A percentile compares a stretch with the other conserved stretches of the same genome.
phyloP scores from a whole-genome alignment of 2,797 vertebrate species.

The Sebastes minor region DNA sequence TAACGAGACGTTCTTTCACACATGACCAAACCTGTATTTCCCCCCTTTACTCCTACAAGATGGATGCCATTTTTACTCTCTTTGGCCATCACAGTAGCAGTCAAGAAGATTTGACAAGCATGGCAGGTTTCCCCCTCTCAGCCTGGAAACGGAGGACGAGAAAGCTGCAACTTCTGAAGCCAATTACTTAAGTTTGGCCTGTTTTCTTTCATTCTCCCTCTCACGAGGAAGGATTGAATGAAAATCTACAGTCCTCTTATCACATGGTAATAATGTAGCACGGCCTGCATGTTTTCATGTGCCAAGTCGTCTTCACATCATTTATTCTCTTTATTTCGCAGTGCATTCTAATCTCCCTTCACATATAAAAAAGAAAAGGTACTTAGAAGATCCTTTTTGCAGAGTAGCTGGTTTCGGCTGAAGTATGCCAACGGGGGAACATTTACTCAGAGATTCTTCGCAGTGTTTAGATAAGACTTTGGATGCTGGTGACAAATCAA shows the following conservation, averaged over 20 bases:
- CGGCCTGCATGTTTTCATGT: slow-evolving; percentile 50
- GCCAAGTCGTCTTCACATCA: slow-evolving; percentile 65
- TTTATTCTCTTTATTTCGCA: slow-evolving; percentile 67
- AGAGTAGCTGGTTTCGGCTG: slow-evolving; percentile 70
- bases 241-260: slow-evolving; percentile 64
- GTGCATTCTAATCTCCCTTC: slow-evolving; percentile 71
- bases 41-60: slow-evolving; percentile 61
- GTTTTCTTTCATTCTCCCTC: slow-evolving; percentile 62
- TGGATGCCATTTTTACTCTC: slow-evolving; percentile 72
- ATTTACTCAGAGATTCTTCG: slow-evolving; percentile 78
- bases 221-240: slow-evolving; percentile 50
- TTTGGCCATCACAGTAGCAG: slow-evolving; percentile 73
- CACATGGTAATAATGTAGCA: slow-evolving; percentile 61
- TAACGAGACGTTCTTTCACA: slow-evolving; percentile 79
- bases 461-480: slow-evolving; percentile 77
- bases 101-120: slow-evolving; percentile 79
- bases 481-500: slow-evolving; percentile 81
- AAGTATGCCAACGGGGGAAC: slow-evolving; percentile 74
- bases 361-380: slow-evolving; percentile 35
- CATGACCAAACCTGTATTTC: slow-evolving; percentile 78
- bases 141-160: slow-evolving; percentile 65
- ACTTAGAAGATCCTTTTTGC: slow-evolving; percentile 71
- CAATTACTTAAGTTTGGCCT: slow-evolving; percentile 77
- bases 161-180: slow-evolving; percentile 74
- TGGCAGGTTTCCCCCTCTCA: slow-evolving; percentile 76